phyloP scores from a whole-genome alignment of 2,888 invertebrate genomes.

The Tortricodes alternella region DNA sequence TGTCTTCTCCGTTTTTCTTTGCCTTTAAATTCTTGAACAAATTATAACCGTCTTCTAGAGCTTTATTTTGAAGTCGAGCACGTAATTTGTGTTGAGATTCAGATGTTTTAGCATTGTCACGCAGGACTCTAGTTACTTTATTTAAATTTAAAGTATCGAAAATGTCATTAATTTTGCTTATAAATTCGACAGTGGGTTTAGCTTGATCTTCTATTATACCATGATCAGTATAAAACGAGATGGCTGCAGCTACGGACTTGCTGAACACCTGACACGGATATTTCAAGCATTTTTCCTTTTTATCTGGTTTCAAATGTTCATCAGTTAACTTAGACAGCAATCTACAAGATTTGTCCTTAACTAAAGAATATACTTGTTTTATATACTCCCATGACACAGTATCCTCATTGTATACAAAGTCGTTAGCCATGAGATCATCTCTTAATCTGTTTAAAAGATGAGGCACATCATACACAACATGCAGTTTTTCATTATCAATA shows the following conservation, averaged over 20 bases:
- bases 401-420: neutral
- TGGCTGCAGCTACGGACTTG: neutral
- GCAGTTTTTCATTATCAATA: neutral
- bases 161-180: neutral
- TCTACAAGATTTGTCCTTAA: neutral
- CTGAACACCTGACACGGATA: slow-evolving; percentile 2
- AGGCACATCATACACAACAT: neutral
- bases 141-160: slow-evolving; percentile 1
- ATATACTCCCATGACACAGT: slow-evolving; percentile 1
- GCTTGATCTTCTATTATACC: neutral
- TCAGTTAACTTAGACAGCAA: slow-evolving; percentile 6
- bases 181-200: neutral
- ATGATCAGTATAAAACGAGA: neutral
- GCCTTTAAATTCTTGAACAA: neutral
- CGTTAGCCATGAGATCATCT: neutral
- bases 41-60: neutral
- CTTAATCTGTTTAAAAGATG: slow-evolving; percentile 10
- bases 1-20: no score
- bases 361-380: neutral
- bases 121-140: neutral
- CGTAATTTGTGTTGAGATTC: neutral
- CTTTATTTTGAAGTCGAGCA: neutral
- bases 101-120: neutral
- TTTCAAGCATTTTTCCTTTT: neutral
- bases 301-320: neutral